Evolutionary conservation across 2,797 vertebrate species (phyloP), one percentile per base, ranked within the genome.

Genomic region (Meriones psammophilus): DNA sequence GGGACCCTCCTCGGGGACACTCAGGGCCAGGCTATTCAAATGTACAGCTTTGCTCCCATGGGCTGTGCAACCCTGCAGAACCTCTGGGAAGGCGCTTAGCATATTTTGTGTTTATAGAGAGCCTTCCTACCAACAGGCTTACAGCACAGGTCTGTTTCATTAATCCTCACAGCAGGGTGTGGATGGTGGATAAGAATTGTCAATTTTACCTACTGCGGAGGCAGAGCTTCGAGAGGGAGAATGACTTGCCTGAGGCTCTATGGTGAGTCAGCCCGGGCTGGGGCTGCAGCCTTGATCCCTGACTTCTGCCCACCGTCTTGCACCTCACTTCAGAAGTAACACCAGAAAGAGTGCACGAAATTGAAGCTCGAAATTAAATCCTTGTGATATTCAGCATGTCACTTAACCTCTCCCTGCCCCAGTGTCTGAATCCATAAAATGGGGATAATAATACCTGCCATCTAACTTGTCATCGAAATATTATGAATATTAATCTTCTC

Each of bases 381-480:
- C 64, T 66, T 66, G 50, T 62, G 94, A 83, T 84, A 42, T 87
- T 50, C 68, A 73, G 94, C 54, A 33, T 66, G 78, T 66, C 73
- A 88, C 89, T 93, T 86, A 88, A 81, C 88, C 94, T 97, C 83
- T 94, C 77, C 46, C 69, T 93, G 95, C 69, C 58, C 93, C n/a
- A 46, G 7, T 91, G 92, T 88, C 94, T 83, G 90, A 94, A 92
- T 97, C 94, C 92, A 92, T 80, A 92, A 94, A 94, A 97, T 94
- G 97, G 95, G 94, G 81, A 73, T 36, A 77, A 86, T 87, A 62
- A 80, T 50, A 22, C 62, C 91, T 94, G 94, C 80, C 97, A 86
- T 71, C 39, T 30, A 62, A 33, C 26, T 84, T 33, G 78, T 80
- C 91, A 76, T 68, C 42, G 60, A 95, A 92, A 88, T 60, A 69